A percentile compares a stretch with the other conserved stretches of the same genome.
Conservation (phyloP, 23 tunicate species). For the Halocynthia roretzi region DNA sequence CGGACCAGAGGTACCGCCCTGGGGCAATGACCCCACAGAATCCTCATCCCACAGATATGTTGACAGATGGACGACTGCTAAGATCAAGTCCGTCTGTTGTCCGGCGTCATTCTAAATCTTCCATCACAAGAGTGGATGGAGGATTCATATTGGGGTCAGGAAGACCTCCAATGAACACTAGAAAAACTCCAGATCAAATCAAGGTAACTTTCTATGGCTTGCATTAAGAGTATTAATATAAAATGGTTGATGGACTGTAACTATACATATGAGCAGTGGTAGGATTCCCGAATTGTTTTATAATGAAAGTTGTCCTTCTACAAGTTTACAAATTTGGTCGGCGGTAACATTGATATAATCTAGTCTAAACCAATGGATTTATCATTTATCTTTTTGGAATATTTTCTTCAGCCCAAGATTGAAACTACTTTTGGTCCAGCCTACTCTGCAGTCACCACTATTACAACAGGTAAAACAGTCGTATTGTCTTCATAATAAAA, state of each 20-base stretch:
- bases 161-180: not conserved
- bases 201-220: constrained; percentile 5
- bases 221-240: no score
- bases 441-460: constrained; percentile 63
- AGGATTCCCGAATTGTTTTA: no score
- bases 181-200: not conserved
- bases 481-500: not conserved
- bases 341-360: no score
- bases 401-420: constrained; percentile 39
- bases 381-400: no score
- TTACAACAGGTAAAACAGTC: constrained; percentile 58
- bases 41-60: constrained; percentile 19
- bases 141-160: constrained; percentile 16
- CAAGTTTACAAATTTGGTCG: no score
- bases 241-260: no score
- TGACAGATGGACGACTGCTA: constrained; percentile 13
- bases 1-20: no score
- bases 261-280: no score
- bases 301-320: no score
- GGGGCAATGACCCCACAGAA: not conserved
- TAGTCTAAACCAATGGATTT: no score
- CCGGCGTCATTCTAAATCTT: constrained; percentile 13
- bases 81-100: constrained; percentile 21
- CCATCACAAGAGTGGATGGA: constrained; percentile 14
- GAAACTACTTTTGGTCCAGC: constrained; percentile 92